These are phyloP conservation scores for human DNA, from an alignment of 2,113 vertebrate species.

Conservation along the genomic window GRCh38 chrX:42810001-42810500, in stretches of 20 bases:
- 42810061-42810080: not conserved
- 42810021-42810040: not conserved
- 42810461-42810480: too few relatives aligned
- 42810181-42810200: not conserved
- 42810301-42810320: not conserved
- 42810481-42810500: too few relatives aligned
- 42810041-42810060: not conserved
- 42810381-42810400: not conserved
- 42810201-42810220: not conserved
- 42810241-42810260: not conserved
- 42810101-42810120: not conserved
- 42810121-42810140: not conserved
- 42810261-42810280: not conserved
- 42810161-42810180: not conserved
- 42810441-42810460: too few relatives aligned
- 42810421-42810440: too few relatives aligned
- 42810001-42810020: not conserved
- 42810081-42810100: not conserved
- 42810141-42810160: not conserved
- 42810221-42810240: not conserved
- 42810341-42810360: not conserved
- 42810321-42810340: not conserved
- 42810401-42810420: not conserved
- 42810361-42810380: not conserved
- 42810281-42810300: not conserved